Conservation (phyloP, 2,113 vertebrate genomes). For the Neotoma lepida region DNA sequence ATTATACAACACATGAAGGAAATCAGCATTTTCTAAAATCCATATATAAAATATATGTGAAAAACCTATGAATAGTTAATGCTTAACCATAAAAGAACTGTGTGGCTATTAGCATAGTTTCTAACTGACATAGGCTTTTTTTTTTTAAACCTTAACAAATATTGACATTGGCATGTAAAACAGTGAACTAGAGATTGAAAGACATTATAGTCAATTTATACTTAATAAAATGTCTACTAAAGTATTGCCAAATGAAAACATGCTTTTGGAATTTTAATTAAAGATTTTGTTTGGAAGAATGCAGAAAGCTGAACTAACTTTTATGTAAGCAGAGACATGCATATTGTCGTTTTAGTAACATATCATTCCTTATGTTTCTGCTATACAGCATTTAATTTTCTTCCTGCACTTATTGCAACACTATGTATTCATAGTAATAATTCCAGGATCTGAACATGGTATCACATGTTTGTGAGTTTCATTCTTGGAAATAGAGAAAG, state of each 20-base stretch:
- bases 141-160: background rate
- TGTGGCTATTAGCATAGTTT: background rate
- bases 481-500: background rate
- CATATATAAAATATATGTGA: background rate
- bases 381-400: background rate
- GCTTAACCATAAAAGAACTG: background rate
- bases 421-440: background rate
- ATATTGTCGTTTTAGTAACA: background rate
- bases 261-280: background rate
- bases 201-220: background rate
- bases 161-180: background rate
- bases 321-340: background rate
- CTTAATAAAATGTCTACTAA: background rate
- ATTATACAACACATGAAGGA: background rate
- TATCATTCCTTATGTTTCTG: background rate
- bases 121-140: background rate
- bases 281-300: background rate
- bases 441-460: background rate
- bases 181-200: background rate
- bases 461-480: background rate
- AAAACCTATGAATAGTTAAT: background rate
- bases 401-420: background rate
- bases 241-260: background rate
- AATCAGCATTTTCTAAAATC: conserved; percentile 10
- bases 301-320: background rate